phyloP scores from a whole-genome alignment of 2,888 invertebrate genomes.

The Eremobia ochroleuca region DNA sequence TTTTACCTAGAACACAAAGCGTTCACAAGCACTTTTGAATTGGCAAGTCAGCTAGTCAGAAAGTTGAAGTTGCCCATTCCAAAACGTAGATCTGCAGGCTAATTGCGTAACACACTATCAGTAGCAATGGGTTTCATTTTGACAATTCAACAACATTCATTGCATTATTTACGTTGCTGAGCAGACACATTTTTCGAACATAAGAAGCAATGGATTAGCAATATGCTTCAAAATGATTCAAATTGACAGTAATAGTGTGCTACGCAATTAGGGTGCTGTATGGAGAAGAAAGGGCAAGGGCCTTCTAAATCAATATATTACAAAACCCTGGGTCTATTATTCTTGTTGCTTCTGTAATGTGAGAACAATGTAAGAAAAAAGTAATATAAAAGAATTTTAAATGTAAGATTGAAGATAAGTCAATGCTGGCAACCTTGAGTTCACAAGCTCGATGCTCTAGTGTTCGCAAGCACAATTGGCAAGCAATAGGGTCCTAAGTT shows the following conservation, averaged over 20 bases:
- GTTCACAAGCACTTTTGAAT: not conserved
- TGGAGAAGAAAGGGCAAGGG: not conserved
- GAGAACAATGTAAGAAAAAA: not conserved
- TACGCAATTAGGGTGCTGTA: too few species aligned
- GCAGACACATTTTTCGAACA: too few species aligned
- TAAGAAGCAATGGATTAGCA: too few species aligned
- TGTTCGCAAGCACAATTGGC: not conserved
- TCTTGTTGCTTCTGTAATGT: not conserved
- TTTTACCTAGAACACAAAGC: not conserved
- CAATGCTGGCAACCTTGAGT: not conserved
- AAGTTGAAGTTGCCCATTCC: not conserved
- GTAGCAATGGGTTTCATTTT: too few species aligned
- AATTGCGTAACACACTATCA: too few species aligned
- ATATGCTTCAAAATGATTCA: too few species aligned
- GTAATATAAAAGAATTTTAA: not conserved
- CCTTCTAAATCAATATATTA: not conserved
- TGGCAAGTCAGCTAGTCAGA: not conserved
- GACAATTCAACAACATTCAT: too few species aligned
- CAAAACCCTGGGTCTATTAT: not conserved
- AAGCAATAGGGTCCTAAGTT: not conserved
- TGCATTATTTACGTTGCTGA: too few species aligned
- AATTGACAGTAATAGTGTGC: too few species aligned
- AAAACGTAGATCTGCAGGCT: not conserved
- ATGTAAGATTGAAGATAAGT: not conserved
- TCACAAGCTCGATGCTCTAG: not conserved